Evolutionary conservation across 2,113 vertebrate species (phyloP).

Genomic region (Vireo altiloquus): DNA sequence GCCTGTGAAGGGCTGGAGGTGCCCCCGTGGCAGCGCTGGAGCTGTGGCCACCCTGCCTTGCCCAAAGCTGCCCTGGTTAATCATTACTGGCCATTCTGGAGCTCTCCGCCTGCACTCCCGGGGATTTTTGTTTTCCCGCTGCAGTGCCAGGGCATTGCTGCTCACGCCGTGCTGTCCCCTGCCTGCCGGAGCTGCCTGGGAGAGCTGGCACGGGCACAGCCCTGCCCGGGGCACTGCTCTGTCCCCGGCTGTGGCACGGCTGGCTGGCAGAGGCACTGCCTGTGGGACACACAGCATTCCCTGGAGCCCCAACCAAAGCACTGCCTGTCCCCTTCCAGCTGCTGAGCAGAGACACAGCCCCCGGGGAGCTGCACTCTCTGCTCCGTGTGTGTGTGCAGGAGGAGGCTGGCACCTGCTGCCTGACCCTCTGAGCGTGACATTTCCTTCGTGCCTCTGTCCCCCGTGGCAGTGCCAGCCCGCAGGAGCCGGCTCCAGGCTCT

Average conservation of each 20-base stretch:
- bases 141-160: not conserved
- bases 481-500: not conserved
- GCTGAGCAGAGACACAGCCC: not conserved
- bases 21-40: not conserved
- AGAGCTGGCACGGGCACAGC: not conserved
- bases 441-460: not conserved
- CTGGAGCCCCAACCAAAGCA: not conserved
- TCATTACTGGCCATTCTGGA: not conserved
- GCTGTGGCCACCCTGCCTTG: not conserved
- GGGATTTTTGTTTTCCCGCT: not conserved
- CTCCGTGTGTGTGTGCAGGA: accelerated
- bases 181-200: not conserved
- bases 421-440: not conserved
- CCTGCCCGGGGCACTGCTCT: not conserved
- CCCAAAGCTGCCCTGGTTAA: conserved; percentile 18
- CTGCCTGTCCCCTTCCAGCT: not conserved
- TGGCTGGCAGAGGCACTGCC: accelerated
- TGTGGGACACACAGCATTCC: not conserved
- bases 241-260: not conserved
- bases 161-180: not conserved
- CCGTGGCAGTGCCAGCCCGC: not conserved
- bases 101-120: not conserved
- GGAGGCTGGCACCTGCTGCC: conserved; percentile 1
- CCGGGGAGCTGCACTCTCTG: accelerated
- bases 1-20: not conserved